These are phyloP conservation scores for Phoxinus phoxinus DNA, from an alignment of 2,113 vertebrate genomes.

Conservation along the genomic window DNA sequence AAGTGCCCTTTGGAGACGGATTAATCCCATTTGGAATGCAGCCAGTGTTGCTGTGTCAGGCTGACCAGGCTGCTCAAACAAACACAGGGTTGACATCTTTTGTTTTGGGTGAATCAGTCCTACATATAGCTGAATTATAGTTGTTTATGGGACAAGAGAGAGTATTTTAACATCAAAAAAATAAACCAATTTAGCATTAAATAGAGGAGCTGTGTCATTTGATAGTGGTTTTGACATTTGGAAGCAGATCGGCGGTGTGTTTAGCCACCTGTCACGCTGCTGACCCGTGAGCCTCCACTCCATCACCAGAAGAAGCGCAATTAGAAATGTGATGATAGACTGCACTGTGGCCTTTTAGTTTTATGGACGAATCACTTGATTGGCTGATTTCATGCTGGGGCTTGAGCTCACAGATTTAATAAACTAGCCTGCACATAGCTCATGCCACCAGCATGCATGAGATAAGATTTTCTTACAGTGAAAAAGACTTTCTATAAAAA, in stretches of 20 bases:
- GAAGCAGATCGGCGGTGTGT: conserved; percentile 42
- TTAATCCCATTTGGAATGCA: no score
- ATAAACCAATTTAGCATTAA: conserved; percentile 15
- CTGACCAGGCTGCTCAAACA: not conserved
- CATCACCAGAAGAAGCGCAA: conserved; percentile 44
- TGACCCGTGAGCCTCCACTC: conserved; percentile 18
- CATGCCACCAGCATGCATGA: not conserved
- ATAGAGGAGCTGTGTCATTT: not conserved
- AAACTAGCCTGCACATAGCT: conserved; percentile 5
- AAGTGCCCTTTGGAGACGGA: no score
- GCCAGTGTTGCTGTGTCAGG: not conserved
- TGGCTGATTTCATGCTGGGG: not conserved
- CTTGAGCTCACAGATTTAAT: not conserved
- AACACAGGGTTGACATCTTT: no score
- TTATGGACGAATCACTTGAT: not conserved
- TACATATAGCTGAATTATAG: not conserved
- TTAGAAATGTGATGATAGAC: conserved; percentile 47
- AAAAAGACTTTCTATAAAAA: no score
- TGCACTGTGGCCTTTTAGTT: conserved; percentile 6
- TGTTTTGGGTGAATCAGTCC: no score
- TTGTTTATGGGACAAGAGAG: not conserved
- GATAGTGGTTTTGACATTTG: conserved; percentile 54
- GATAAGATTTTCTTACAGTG: not conserved
- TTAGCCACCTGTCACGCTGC: conserved; percentile 35
- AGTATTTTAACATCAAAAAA: not conserved